Conservation (phyloP, 2,797 vertebrate species). For the Danio albolineatus region DNA sequence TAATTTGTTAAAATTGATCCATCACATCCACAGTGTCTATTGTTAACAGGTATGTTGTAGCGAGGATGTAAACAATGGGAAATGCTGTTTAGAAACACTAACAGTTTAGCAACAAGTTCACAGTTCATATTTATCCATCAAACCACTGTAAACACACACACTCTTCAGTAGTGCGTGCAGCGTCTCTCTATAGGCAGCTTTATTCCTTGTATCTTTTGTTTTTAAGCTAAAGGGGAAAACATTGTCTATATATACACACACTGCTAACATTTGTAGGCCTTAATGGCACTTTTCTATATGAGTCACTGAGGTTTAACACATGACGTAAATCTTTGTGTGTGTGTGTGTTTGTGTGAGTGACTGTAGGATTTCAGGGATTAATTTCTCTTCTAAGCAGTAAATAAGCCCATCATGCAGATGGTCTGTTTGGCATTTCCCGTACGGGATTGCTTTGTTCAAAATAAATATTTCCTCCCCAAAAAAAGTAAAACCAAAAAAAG, state of each 20-base stretch:
- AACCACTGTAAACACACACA: no score
- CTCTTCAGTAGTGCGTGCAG: no score
- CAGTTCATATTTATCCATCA: no score
- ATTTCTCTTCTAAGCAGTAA: constrained; percentile 23
- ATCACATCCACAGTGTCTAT: no score
- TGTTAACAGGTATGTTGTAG: no score
- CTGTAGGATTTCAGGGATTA: constrained; percentile 21
- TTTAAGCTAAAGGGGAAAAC: background rate
- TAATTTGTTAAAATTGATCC: no score
- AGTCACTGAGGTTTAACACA: constrained; percentile 33
- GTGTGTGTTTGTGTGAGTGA: no score
- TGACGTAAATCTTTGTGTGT: constrained; percentile 6
- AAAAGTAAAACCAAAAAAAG: background rate
- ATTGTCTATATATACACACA: background rate
- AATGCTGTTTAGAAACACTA: no score
- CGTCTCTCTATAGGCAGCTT: no score
- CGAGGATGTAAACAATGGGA: no score
- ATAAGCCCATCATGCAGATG: constrained; percentile 39
- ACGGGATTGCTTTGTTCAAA: background rate
- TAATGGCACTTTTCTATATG: constrained; percentile 8
- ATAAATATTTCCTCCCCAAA: background rate
- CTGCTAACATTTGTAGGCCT: background rate
- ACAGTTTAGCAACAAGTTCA: no score
- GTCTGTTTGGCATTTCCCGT: background rate
- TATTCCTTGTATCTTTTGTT: no score